A percentile compares a stretch with the other conserved stretches of the same genome.
These are phyloP conservation scores for Neodon shergylaensis DNA, from an alignment of 2,113 vertebrate genomes.

Conservation along the genomic window DNA sequence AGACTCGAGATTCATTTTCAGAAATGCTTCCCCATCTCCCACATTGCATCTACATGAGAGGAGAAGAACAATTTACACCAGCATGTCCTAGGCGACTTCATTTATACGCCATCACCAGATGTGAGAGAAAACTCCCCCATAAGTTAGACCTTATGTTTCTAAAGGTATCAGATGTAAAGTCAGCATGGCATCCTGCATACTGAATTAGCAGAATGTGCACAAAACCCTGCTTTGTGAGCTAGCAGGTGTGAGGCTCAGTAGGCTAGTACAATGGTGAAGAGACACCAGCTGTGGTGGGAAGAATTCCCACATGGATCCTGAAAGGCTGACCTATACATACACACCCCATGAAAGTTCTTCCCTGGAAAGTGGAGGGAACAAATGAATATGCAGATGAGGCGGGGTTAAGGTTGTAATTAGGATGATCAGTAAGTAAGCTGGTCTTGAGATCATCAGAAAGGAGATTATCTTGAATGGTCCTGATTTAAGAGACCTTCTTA, in stretches of 20 bases:
- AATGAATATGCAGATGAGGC: not conserved
- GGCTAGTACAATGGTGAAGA: no score
- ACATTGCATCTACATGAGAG: not conserved
- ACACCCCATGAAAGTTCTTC: not conserved
- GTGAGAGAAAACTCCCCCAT: not conserved
- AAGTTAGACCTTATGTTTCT: not conserved
- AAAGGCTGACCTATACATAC: not conserved
- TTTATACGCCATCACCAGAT: not conserved
- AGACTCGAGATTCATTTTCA: not conserved
- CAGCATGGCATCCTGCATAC: not conserved
- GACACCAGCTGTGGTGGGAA: not conserved
- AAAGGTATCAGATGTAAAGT: not conserved
- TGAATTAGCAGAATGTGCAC: not conserved
- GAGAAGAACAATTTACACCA: not conserved
- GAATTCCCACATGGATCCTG: not conserved
- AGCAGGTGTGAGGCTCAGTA: not conserved
- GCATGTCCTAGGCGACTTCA: not conserved
- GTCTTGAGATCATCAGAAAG: slow-evolving; percentile 8
- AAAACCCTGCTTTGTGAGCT: not conserved
- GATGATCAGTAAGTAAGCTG: not conserved
- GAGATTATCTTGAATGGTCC: not conserved
- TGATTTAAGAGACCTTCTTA: not conserved
- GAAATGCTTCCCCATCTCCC: not conserved
- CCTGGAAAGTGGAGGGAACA: not conserved
- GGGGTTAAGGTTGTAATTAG: not conserved